phyloP scores from a whole-genome alignment of 92 coral and sea anemone genomes.

The Anthopleura xanthogrammica region DNA sequence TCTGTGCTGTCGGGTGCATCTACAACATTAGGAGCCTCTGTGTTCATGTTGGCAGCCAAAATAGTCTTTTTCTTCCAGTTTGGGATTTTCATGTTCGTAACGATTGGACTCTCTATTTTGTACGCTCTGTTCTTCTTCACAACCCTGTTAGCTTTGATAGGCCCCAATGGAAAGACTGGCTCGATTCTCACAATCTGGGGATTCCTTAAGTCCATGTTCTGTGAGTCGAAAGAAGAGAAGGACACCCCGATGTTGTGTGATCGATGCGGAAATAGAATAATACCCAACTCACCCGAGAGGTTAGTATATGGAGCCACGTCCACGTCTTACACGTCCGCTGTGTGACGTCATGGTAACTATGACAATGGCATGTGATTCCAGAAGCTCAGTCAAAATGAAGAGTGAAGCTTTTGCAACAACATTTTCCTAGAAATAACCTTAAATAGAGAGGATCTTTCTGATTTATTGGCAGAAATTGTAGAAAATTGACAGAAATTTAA shows the following conservation, averaged over 20 bases:
- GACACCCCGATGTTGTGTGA: constrained; percentile 31
- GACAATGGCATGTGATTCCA: not conserved
- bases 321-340: constrained; percentile 45
- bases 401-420: not conserved
- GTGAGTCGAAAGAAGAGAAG: constrained; percentile 17
- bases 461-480: not conserved
- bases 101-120: constrained; percentile 88
- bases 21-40: constrained; percentile 92
- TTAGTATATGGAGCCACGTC: constrained; percentile 33
- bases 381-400: not conserved
- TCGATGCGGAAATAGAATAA: constrained; percentile 26
- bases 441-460: not conserved
- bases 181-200: constrained; percentile 65
- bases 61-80: constrained; percentile 93
- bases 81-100: constrained; percentile 94
- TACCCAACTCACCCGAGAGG: constrained; percentile 12
- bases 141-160: constrained; percentile 76
- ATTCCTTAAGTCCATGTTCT: constrained; percentile 14
- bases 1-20: constrained; percentile 95
- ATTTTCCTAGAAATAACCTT: not conserved
- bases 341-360: not conserved
- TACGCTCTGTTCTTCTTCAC: constrained; percentile 86
- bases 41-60: constrained; percentile 97
- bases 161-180: constrained; percentile 93
- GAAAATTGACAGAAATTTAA: not conserved